Percentiles rank a stretch among this genome's conserved stretches.
These are phyloP conservation scores for Oscheius sp. DNA, from an alignment of 2,888 invertebrate genomes.

Conservation along the genomic window DNA sequence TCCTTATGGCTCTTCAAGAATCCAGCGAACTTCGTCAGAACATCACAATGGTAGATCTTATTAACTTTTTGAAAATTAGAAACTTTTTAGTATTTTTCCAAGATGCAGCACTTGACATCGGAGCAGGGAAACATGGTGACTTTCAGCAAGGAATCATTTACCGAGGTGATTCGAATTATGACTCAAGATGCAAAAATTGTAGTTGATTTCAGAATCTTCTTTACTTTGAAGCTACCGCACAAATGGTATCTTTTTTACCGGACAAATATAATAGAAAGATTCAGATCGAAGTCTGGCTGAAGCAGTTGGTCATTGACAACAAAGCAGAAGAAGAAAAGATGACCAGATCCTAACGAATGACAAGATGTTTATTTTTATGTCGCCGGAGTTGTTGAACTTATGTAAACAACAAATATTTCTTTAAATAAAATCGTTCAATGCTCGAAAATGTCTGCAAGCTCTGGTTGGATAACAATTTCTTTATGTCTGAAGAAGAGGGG, in stretches of 20 bases:
- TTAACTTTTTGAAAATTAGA: background rate
- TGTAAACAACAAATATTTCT: too few relatives aligned
- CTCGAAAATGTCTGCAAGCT: too few relatives aligned
- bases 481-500: too few relatives aligned
- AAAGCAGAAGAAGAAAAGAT: background rate
- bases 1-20: background rate
- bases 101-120: background rate
- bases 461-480: too few relatives aligned
- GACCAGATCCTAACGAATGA: too few relatives aligned
- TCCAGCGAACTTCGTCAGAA: background rate
- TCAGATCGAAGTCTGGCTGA: constrained; percentile 9
- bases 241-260: background rate
- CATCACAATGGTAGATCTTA: background rate
- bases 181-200: background rate
- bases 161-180: background rate
- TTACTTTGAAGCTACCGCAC: constrained; percentile 4
- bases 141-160: background rate
- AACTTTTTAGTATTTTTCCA: background rate
- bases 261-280: background rate
- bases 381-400: too few relatives aligned
- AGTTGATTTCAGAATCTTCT: background rate
- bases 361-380: too few relatives aligned
- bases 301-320: constrained; percentile 1
- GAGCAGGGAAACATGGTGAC: background rate
- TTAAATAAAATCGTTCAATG: too few relatives aligned